Base-by-base conservation (phyloP, 1,140 invertebrate species). In the Zelostemma sp. region DNA sequence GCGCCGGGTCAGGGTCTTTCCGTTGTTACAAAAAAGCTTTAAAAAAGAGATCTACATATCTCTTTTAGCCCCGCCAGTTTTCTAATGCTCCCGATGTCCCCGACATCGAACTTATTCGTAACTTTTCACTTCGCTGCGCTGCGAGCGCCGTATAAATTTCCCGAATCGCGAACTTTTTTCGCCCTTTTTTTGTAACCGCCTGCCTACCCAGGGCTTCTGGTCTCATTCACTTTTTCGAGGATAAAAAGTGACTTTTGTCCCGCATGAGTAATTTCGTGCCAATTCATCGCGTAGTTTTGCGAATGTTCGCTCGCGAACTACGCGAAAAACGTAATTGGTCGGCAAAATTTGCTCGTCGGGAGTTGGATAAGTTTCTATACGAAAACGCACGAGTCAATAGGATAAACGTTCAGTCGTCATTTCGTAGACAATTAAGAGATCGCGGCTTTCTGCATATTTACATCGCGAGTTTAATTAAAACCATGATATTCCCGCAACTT, bases 231-330 rank as follows among this genome's bases (percentile, higher is more conserved):
- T n/a, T n/a, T 47, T 9, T 47, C 16, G 45, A 1, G 2, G 12
- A 14, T 14, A 49, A 49, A 49, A 49, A 49, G 21, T 1, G 1
- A 19, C 25, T 49, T 49, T 33, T 49, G 47, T 49, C 21, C 28
- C 15, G n/a, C 25, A 49, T 49, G 47, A 49, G 47, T 49, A 49
- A 49, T 49, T 49, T 21, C 47, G 47, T 21, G 21, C 25, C 47
- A 49, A 49, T 49, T 49, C 47, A 49, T 49, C 25, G 47, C 47
- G 14, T 14, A n/a, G 45, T 46, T 18, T 19, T 18, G 45, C 18
- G 17, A 19, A 46, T 19, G n/a, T 46, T 46, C 47, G 47, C 47
- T 28, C 25, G 25, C 25, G 18, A 45, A 45, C 41, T 45, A 16
- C 41, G n/a, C n/a, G n/a, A 15, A 14, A 14, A 38, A 38, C 12